A percentile compares a stretch with the other conserved stretches of the same genome.
These are phyloP conservation scores for Drosophila orosa DNA, from an alignment of 1,140 invertebrate genomes.

Conservation along the genomic window DNA sequence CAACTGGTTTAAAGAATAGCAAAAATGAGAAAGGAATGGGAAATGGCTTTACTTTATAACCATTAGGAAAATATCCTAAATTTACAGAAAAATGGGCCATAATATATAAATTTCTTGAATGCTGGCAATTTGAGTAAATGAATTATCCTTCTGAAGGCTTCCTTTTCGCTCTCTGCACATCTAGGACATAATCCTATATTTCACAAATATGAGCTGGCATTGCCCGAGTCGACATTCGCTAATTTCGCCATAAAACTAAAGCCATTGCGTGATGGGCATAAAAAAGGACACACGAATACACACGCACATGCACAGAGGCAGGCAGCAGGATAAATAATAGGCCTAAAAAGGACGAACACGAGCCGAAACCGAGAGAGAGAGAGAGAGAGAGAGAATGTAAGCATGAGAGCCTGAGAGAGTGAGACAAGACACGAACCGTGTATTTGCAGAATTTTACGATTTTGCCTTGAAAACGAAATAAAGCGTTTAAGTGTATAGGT, in stretches of 20 bases:
- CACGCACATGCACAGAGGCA: conserved; percentile 7
- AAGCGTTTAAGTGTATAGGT: conserved; percentile 49
- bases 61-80: background rate
- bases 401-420: conserved; percentile 2
- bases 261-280: conserved; percentile 72
- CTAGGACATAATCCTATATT: conserved; percentile 41
- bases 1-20: background rate
- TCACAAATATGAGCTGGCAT: conserved; percentile 53
- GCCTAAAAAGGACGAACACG: conserved; percentile 37
- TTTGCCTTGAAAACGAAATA: conserved; percentile 74
- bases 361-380: conserved; percentile 13
- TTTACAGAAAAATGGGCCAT: background rate
- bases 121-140: background rate
- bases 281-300: conserved; percentile 56
- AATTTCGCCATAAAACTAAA: conserved; percentile 79
- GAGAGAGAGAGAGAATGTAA: conserved; percentile 2
- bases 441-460: conserved; percentile 69
- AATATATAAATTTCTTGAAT: background rate
- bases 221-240: conserved; percentile 56
- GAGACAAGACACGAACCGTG: conserved; percentile 27
- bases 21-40: background rate
- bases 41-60: background rate
- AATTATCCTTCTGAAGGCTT: conserved; percentile 1
- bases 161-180: conserved; percentile 9
- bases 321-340: conserved; percentile 43